Percentiles rank a stretch among this genome's conserved stretches.
phyloP scores from a whole-genome alignment of 2,113 vertebrate genomes.

The Nanorana parkeri region DNA sequence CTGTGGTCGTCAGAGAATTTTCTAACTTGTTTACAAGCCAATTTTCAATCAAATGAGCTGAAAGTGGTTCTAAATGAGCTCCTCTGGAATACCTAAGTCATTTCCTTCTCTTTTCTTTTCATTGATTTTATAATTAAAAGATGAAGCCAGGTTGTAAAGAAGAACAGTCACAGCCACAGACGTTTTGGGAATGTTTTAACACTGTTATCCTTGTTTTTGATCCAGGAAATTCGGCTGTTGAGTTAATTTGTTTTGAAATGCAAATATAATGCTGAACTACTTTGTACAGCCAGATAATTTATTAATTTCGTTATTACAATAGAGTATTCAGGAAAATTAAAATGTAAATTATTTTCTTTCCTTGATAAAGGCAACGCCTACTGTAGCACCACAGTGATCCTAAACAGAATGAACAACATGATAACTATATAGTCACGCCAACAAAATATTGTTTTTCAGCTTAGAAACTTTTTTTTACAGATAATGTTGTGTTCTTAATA shows the following conservation, averaged over 20 bases:
- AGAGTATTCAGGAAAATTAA: slow-evolving; percentile 45
- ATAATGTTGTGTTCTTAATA: neutral
- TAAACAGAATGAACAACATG: slow-evolving; percentile 32
- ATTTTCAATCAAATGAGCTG: slow-evolving; percentile 26
- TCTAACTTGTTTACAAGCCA: slow-evolving; percentile 11
- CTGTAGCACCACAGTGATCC: slow-evolving; percentile 22
- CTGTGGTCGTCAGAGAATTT: neutral
- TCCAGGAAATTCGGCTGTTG: slow-evolving; percentile 29
- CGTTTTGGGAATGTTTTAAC: slow-evolving; percentile 31
- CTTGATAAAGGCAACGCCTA: slow-evolving; percentile 34
- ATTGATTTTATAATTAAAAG: slow-evolving; percentile 43
- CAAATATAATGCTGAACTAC: slow-evolving; percentile 50
- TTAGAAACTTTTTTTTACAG: slow-evolving; percentile 11
- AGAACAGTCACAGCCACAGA: slow-evolving; percentile 18
- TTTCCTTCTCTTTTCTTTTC: slow-evolving; percentile 18
- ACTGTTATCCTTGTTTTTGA: slow-evolving; percentile 29
- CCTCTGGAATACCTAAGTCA: slow-evolving; percentile 28
- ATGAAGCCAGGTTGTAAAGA: slow-evolving; percentile 33
- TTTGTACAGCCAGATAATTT: slow-evolving; percentile 46
- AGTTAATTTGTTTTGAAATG: slow-evolving; percentile 54
- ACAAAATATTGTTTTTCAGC: slow-evolving; percentile 20
- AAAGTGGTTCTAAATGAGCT: slow-evolving; percentile 9
- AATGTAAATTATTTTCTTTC: slow-evolving; percentile 44
- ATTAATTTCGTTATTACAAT: slow-evolving; percentile 48
- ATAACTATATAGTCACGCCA: slow-evolving; percentile 34